Evolutionary conservation across 2,113 vertebrate genomes (phyloP).

Genomic region (Heterocephalus glaber): DNA sequence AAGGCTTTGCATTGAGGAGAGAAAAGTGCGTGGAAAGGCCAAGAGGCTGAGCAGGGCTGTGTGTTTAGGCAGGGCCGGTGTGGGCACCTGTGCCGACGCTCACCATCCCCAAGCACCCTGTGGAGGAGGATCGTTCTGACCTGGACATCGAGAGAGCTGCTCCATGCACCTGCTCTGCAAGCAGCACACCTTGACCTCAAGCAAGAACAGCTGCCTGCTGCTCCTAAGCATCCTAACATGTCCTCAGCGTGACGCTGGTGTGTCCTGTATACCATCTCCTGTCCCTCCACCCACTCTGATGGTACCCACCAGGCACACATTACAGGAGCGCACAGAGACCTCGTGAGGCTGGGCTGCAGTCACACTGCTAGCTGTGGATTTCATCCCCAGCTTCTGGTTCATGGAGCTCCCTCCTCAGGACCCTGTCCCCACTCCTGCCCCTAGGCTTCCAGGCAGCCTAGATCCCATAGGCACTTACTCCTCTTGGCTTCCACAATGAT

Average conservation of each 20-base stretch:
- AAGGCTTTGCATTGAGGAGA: rapidly evolving
- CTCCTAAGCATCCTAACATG: rapidly evolving
- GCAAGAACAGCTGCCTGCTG: not conserved
- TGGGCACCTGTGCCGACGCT: too few species aligned
- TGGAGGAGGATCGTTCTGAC: rapidly evolving
- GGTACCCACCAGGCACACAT: rapidly evolving
- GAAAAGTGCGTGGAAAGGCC: rapidly evolving
- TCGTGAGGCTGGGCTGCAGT: too few species aligned
- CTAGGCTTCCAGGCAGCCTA: rapidly evolving
- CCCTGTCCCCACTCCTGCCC: rapidly evolving
- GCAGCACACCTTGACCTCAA: rapidly evolving
- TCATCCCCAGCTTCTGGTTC: too few species aligned
- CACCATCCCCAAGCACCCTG: rapidly evolving
- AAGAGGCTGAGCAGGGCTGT: not conserved
- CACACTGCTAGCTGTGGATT: not conserved
- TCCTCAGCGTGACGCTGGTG: rapidly evolving
- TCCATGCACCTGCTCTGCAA: rapidly evolving
- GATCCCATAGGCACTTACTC: not conserved
- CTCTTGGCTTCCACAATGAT: rapidly evolving
- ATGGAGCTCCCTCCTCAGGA: rapidly evolving
- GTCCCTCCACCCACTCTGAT: rapidly evolving
- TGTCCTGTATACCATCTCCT: rapidly evolving
- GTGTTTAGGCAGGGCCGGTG: rapidly evolving
- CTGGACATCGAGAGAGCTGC: rapidly evolving
- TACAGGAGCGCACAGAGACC: not conserved